Evolutionary conservation across 2,888 invertebrate genomes (phyloP).

Genomic region (Hirtodrosophila alboralis): DNA sequence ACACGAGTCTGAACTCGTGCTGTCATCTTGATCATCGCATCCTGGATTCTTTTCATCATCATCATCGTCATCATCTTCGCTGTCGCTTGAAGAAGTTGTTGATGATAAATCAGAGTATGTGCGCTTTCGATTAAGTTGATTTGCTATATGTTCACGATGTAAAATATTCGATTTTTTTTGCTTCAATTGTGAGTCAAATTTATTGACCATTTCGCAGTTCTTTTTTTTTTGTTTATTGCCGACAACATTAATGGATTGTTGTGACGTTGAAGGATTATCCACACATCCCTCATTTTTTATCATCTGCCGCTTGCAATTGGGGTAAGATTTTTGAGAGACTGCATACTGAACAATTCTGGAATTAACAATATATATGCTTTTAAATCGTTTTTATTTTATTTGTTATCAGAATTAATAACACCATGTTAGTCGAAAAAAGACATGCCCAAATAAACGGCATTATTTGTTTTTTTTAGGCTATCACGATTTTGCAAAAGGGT

Average conservation of each 20-base stretch:
- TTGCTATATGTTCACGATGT: constrained; percentile 52
- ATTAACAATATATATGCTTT: not conserved
- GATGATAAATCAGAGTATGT: constrained; percentile 83
- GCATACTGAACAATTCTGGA: constrained; percentile 37
- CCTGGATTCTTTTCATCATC: constrained; percentile 72
- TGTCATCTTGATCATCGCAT: constrained; percentile 81
- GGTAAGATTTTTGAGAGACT: constrained; percentile 31
- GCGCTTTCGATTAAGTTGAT: constrained; percentile 63
- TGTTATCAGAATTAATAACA: not conserved
- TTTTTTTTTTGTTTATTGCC: constrained; percentile 42
- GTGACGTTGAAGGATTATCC: constrained; percentile 71
- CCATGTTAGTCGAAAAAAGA: no score
- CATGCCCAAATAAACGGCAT: no score
- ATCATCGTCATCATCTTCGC: constrained; percentile 82
- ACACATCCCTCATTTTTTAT: constrained; percentile 58
- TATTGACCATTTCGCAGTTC: constrained; percentile 17
- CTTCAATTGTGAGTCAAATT: constrained; percentile 35
- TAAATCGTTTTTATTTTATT: not conserved
- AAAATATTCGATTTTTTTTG: constrained; percentile 46
- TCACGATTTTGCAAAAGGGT: no score
- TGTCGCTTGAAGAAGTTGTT: constrained; percentile 82
- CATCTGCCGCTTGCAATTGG: constrained; percentile 59
- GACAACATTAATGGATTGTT: constrained; percentile 43
- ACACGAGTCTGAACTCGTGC: constrained; percentile 81
- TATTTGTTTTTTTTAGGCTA: no score